Evolutionary conservation across 2,113 vertebrate genomes (phyloP).

Genomic region (Falcunculus frontatus): DNA sequence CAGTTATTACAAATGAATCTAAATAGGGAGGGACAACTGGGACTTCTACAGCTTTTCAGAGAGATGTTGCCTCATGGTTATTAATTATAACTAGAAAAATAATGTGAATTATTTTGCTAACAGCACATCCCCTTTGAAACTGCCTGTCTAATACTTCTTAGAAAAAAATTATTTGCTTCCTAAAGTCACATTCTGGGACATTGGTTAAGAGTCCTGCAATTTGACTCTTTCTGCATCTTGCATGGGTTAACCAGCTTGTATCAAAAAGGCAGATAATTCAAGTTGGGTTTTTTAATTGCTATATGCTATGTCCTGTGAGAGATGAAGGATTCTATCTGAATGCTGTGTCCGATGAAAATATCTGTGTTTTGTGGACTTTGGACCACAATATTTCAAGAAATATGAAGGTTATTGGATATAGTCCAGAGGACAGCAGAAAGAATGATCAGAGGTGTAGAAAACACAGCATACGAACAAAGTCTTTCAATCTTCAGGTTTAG

Average conservation of each 20-base stretch:
- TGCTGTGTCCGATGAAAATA: background rate
- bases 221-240: background rate
- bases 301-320: background rate
- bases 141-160: background rate
- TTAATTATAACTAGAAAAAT: background rate
- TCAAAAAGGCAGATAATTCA: background rate
- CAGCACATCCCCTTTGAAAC: background rate
- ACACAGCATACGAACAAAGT: background rate
- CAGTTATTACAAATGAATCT: background rate
- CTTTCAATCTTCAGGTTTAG: slow-evolving; percentile 39
- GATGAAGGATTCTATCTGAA: background rate
- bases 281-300: background rate
- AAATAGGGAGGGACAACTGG: background rate
- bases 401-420: background rate
- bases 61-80: background rate
- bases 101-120: background rate
- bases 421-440: background rate
- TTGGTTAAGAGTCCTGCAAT: background rate
- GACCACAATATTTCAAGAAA: background rate
- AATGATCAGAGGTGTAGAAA: slow-evolving; percentile 14
- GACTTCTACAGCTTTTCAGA: background rate
- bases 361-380: background rate
- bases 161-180: background rate
- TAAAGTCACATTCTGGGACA: background rate
- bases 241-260: background rate